Conservation (phyloP, 2,113 vertebrate species). For the Corythoichthys haematopterus region DNA sequence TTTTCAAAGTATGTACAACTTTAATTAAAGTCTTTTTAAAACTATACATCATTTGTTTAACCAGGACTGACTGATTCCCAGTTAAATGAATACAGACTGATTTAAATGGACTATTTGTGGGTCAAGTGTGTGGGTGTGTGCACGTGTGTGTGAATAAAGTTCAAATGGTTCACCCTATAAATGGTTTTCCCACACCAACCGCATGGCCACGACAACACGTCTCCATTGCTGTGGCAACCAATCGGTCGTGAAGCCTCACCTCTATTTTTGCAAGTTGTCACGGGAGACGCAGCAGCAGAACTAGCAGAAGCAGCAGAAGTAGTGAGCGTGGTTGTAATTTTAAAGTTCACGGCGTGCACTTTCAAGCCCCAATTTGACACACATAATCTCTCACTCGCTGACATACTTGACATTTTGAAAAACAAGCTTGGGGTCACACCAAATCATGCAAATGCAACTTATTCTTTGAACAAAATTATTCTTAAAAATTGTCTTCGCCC, state of each 20-base stretch:
- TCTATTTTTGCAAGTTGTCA: constrained; percentile 67
- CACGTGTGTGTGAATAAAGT: neutral
- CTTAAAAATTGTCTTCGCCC: too few species aligned
- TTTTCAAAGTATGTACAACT: too few species aligned
- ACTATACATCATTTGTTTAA: too few species aligned
- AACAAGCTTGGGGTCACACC: too few species aligned
- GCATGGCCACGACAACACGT: constrained; percentile 58
- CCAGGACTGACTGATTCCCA: too few species aligned
- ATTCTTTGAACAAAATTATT: too few species aligned
- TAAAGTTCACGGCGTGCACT: neutral
- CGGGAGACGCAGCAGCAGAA: constrained; percentile 42
- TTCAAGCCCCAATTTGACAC: neutral
- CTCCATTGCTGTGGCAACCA: constrained; percentile 68
- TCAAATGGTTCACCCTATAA: neutral
- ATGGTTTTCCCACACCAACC: constrained; percentile 14
- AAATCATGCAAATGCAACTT: too few species aligned
- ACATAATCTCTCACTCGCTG: neutral
- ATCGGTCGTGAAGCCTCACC: constrained; percentile 25
- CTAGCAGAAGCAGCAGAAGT: neutral
- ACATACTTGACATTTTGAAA: too few species aligned
- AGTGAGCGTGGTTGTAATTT: constrained; percentile 6
- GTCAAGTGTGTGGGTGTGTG: neutral
- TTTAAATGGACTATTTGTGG: too few species aligned
- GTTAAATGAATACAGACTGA: too few species aligned
- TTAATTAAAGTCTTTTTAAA: too few species aligned